Evolutionary conservation across 2,797 vertebrate species (phyloP).

Genomic region (Acipenser oxyrinchus): DNA sequence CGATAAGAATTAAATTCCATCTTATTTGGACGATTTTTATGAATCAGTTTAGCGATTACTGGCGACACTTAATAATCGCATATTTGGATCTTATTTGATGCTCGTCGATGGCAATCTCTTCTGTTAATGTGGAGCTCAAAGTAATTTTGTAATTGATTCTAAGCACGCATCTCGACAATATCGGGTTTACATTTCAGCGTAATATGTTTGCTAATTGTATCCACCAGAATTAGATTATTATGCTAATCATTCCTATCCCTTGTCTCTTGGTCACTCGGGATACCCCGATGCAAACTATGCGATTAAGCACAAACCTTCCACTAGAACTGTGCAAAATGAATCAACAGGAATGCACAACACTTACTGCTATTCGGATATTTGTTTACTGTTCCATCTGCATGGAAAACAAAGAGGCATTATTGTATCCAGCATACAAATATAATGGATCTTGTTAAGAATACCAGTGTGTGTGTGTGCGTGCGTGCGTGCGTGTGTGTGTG

Average conservation of each 20-base stretch:
- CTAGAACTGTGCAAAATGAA: background rate
- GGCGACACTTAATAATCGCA: constrained; percentile 98
- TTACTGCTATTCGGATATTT: constrained; percentile 12
- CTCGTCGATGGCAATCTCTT: constrained; percentile 97
- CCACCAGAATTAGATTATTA: constrained; percentile 97
- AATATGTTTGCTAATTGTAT: constrained; percentile 99
- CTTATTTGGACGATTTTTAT: constrained; percentile 97
- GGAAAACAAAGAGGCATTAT: no score
- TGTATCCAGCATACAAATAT: no score
- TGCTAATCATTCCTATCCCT: constrained; percentile 82
- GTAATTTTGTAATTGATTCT: constrained; percentile 99
- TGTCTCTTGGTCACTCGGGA: constrained; percentile 81
- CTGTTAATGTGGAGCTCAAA: constrained; percentile 99
- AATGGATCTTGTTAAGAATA: no score
- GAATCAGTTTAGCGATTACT: constrained; percentile 96
- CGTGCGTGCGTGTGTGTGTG: no score
- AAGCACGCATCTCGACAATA: constrained; percentile 80
- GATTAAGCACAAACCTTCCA: constrained; percentile 61
- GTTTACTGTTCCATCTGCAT: no score
- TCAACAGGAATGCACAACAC: constrained; percentile 15
- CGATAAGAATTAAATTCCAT: constrained; percentile 99
- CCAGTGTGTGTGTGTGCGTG: no score
- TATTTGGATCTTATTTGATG: constrained; percentile 97
- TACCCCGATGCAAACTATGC: constrained; percentile 67
- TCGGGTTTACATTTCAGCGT: constrained; percentile 82